Base-by-base conservation (phyloP, 2,113 vertebrate species). In the Heterotilapia buettikoferi region DNA sequence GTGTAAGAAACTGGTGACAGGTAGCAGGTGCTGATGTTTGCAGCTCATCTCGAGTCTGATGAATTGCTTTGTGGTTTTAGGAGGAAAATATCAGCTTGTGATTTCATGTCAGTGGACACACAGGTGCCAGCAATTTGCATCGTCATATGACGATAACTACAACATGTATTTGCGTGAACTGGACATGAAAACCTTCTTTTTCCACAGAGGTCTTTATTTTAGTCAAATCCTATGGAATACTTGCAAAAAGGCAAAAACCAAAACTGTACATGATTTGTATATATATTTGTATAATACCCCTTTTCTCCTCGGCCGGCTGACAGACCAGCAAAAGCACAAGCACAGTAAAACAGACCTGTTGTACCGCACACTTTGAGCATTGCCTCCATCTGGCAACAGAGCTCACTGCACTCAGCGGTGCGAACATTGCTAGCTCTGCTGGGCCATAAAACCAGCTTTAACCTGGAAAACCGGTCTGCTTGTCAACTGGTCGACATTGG, bases 321-420 rank as follows among this genome's bases (percentile, higher is more conserved):
- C 18, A 63, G 29, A 63, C 31, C 16, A 11, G 16, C 16, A 63
- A 63, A 33, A 63, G 16, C 59, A 61, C 29, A 61, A 36, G 31
- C 59, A 36, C 59, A n/a, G 2, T 63, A 36, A 36, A 63, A 36
- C 61, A 66, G 18, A 66, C 18, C 4, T 2, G 61, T 66, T 66
- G 61, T 66, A 38, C 19, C n/a, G 10, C 33, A 66, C 38, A 66
- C 33, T 38, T 66, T 38, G 18, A 38, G 61, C 33, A 38, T 38
- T 66, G 33, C 19, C 61, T 66, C 61, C 61, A 38, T n/a, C 33
- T 66, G 61, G 61, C 33, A 66, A 66, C 61, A 66, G 61, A 66
- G 19, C 61, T 21, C 19, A 38, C 33, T 66, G 61, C 61, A 66
- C 61, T 66, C 4, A 13, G 19, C 1, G n/a, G 19, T 38, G 19